A percentile compares a stretch with the other conserved stretches of the same genome.
Evolutionary conservation across 2,113 vertebrate species (phyloP).

Genomic region (Alligator mississippiensis): DNA sequence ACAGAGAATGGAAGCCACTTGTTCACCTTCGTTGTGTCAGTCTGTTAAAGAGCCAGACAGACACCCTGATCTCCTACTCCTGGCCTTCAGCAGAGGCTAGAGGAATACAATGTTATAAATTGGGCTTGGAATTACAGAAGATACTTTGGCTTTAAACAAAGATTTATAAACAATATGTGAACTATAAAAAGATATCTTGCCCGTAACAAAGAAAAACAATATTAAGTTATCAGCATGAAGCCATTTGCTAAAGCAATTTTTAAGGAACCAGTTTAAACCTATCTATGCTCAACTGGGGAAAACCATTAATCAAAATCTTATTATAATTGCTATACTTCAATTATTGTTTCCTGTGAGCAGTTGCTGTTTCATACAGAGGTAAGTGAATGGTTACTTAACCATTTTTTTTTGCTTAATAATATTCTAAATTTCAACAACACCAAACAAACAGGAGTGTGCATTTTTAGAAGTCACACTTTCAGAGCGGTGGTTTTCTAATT

Average conservation of each 20-base stretch:
- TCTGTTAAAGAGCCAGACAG: neutral
- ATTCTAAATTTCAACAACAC: neutral
- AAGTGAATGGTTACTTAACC: neutral
- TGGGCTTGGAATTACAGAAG: neutral
- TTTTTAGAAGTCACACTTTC: neutral
- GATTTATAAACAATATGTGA: rapidly evolving
- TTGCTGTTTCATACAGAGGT: neutral
- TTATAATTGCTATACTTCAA: neutral
- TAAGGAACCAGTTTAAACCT: neutral
- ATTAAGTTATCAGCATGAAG: neutral
- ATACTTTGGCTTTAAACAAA: neutral
- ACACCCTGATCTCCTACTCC: neutral
- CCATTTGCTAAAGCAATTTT: neutral
- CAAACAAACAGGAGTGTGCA: neutral
- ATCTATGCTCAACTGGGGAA: rapidly evolving
- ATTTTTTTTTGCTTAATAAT: neutral
- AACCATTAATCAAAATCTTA: neutral
- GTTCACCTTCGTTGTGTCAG: neutral
- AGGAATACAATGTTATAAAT: neutral
- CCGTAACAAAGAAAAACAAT: neutral
- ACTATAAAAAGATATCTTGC: neutral
- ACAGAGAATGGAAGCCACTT: neutral
- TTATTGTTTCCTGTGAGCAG: neutral
- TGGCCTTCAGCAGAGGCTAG: neutral
- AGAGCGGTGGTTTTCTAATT: neutral